Evolutionary conservation across 2,888 invertebrate species (phyloP), one percentile per base, ranked within the genome.

Genomic region (Tolmerus cingulatus): DNA sequence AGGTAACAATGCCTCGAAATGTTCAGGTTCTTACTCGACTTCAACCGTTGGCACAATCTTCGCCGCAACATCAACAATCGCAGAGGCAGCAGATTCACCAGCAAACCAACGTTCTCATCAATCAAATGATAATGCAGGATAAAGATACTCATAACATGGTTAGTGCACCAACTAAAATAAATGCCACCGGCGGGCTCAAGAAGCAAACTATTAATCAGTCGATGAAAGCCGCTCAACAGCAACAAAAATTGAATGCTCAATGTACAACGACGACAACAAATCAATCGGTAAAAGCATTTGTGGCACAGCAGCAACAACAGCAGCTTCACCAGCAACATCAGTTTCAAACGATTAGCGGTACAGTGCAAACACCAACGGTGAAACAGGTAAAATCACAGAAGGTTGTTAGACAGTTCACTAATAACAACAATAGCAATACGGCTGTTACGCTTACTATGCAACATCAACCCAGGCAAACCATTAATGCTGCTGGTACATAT

Each of bases 391-490:
- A 89, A 79, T 89, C 90, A 46, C 89, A 87, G 37, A 90, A 92
- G 89, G 90, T 92, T 85, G 90, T 92, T 3, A 92, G 92, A 89
- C 92, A 92, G 89, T 91, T 91, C 87, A 91, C 90, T 76, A 91
- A 90, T 88, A 90, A 90, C 78, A 91, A 90, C 88, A 90, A 74
- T 77, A 51, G 43, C n/a, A 87, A 51, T 87, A 89, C 79, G 16
- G 66, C 40, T 14, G 19, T 57, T 12, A 37, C 55, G 19, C n/a
- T 40, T 88, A 78, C 86, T 86, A 89, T 90, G 89, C 78, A 87
- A 84, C 90, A 90, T 40, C 88, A 87, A 37, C 84, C 43, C 77
- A 87, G 90, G 66, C 90, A 89, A 55, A 76, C 88, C 8, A 74
- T 87, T 19, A 86, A 46, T 74, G 87, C 89, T 43, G 87, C 88